A percentile compares a stretch with the other conserved stretches of the same genome.
These are phyloP conservation scores for Bactericera cockerelli DNA, from an alignment of 1,140 invertebrate species.

Conservation along the genomic window DNA sequence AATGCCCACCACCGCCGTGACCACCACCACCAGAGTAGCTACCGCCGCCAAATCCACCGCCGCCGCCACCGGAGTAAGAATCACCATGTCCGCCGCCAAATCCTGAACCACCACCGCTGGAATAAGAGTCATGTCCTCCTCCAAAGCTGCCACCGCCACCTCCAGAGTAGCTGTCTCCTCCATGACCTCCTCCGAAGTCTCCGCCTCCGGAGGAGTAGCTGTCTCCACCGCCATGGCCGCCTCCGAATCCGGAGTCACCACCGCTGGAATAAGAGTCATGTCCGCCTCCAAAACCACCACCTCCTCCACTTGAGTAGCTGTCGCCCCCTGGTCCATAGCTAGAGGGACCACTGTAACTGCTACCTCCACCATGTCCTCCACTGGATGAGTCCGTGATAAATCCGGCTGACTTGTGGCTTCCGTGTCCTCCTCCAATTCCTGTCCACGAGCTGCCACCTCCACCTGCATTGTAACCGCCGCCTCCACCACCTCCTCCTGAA, in stretches of 20 bases:
- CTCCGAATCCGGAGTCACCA: too few relatives aligned
- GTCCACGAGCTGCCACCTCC: neutral
- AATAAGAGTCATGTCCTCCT: neutral
- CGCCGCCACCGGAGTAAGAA: neutral
- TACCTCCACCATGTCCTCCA: neutral
- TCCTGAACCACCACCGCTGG: neutral
- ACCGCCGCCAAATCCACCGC: neutral
- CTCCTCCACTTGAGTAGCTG: constrained; percentile 4
- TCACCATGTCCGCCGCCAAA: constrained; percentile 1
- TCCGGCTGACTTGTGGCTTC: neutral
- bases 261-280: neutral
- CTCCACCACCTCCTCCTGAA: neutral
- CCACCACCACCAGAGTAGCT: neutral
- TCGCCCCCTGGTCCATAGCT: neutral
- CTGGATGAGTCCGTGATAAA: neutral
- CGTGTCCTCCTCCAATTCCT: neutral
- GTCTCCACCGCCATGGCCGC: constrained; percentile 6
- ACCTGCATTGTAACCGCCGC: neutral
- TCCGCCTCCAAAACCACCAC: constrained; percentile 9
- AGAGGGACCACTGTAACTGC: neutral
- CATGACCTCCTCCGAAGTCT: neutral
- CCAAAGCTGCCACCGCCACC: constrained; percentile 8
- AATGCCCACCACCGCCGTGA: constrained; percentile 2
- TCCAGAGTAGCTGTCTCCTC: neutral
- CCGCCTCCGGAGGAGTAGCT: neutral